A percentile compares a stretch with the other conserved stretches of the same genome.
Evolutionary conservation across 2,113 vertebrate genomes (phyloP).

Genomic region (Amphiprion percula): DNA sequence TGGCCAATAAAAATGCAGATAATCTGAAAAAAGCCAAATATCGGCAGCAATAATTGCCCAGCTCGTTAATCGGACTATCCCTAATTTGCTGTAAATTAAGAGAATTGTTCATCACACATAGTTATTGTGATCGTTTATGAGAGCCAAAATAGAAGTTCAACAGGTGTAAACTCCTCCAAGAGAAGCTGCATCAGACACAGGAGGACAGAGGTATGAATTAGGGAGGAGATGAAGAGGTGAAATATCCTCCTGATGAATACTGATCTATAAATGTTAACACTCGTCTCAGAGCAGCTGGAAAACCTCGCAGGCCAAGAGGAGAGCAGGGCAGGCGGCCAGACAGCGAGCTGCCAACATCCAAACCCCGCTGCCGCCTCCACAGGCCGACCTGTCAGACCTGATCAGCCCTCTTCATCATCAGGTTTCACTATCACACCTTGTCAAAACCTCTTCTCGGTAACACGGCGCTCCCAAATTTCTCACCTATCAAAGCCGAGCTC

Average conservation of each 20-base stretch:
- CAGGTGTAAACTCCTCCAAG: slow-evolving; percentile 23
- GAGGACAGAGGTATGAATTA: not conserved
- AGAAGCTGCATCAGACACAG: not conserved
- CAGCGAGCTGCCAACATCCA: slow-evolving; percentile 43
- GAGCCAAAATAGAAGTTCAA: slow-evolving; percentile 18
- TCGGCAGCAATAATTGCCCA: too few relatives aligned
- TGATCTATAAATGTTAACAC: slow-evolving; percentile 21
- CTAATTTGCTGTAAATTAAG: too few relatives aligned
- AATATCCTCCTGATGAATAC: slow-evolving; percentile 8
- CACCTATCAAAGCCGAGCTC: not conserved
- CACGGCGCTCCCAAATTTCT: not conserved
- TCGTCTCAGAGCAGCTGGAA: slow-evolving; percentile 43
- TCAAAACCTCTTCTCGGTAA: slow-evolving; percentile 8
- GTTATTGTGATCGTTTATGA: not conserved
- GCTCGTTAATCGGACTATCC: too few relatives aligned
- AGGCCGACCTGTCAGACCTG: slow-evolving; percentile 68
- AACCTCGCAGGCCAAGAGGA: slow-evolving; percentile 3
- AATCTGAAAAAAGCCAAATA: too few relatives aligned
- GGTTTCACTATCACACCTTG: slow-evolving; percentile 37
- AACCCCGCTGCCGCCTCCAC: not conserved
- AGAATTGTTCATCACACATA: too few relatives aligned
- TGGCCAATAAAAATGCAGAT: too few relatives aligned
- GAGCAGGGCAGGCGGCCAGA: slow-evolving; percentile 28
- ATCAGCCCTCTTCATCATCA: slow-evolving; percentile 55
- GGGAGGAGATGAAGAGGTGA: not conserved